phyloP scores from a whole-genome alignment of 2,888 invertebrate species.

The Nysson spinosus region DNA sequence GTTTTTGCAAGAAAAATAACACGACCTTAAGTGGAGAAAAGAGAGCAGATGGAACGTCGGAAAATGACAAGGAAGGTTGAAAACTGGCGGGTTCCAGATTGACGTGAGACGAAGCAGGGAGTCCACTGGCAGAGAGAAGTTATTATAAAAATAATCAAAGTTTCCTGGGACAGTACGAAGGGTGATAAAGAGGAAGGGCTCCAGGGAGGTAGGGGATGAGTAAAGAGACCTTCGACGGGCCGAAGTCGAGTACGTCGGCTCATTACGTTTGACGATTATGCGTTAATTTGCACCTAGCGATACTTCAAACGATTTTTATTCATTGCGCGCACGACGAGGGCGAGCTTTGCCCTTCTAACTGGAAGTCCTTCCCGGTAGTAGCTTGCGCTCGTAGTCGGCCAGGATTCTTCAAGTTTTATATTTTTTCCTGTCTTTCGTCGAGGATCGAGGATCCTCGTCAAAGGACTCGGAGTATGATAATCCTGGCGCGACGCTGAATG shows the following conservation, averaged over 20 bases:
- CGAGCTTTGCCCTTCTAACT: constrained; percentile 58
- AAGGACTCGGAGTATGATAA: constrained; percentile 64
- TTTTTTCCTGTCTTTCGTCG: constrained; percentile 74
- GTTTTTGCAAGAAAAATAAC: too few relatives aligned
- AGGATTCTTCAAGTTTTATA: constrained; percentile 72
- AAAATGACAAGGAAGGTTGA: too few relatives aligned
- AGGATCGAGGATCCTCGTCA: constrained; percentile 52
- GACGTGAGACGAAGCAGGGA: too few relatives aligned
- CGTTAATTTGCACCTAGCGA: constrained; percentile 77
- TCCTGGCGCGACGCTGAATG: too few relatives aligned
- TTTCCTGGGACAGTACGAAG: constrained; percentile 57
- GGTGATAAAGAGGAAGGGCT: constrained; percentile 9
- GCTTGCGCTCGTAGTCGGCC: constrained; percentile 51
- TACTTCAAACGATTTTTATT: constrained; percentile 78
- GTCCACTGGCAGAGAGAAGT: constrained; percentile 56
- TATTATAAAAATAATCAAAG: constrained; percentile 77
- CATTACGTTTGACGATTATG: constrained; percentile 78
- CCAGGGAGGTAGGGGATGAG: constrained; percentile 35
- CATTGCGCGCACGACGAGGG: constrained; percentile 75
- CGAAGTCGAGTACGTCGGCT: constrained; percentile 53
- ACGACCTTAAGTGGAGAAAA: too few relatives aligned
- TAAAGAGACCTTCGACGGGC: constrained; percentile 42
- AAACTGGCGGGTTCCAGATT: too few relatives aligned
- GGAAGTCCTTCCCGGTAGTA: constrained; percentile 54
- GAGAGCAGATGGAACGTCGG: too few relatives aligned